Percentiles rank a stretch among this genome's conserved stretches.
phyloP scores from a whole-genome alignment of 2,113 vertebrate genomes.

The Calyptomena viridis region DNA sequence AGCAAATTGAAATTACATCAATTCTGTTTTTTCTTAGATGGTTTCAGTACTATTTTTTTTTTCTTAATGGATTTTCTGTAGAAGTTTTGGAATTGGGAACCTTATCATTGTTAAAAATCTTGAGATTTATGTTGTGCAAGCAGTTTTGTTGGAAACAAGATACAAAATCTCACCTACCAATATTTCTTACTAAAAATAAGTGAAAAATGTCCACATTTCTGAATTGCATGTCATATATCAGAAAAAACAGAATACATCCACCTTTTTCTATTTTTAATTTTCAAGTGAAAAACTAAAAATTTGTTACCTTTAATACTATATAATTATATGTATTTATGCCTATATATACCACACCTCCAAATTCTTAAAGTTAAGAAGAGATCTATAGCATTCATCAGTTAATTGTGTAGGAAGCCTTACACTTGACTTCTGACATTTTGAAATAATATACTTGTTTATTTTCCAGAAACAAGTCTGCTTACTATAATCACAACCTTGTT shows the following conservation, averaged over 20 bases:
- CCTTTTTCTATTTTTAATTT: background rate
- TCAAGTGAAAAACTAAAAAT: background rate
- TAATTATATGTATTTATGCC: background rate
- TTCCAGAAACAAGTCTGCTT: background rate
- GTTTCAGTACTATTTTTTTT: background rate
- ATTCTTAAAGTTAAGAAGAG: background rate
- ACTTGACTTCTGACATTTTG: background rate
- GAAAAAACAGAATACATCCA: background rate
- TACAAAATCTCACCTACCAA: background rate
- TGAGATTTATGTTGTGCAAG: background rate
- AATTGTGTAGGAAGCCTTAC: background rate
- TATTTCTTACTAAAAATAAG: background rate
- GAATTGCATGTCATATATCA: background rate
- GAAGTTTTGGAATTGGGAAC: background rate
- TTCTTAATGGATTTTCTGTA: background rate
- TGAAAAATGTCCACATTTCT: background rate
- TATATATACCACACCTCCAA: background rate
- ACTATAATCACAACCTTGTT: background rate
- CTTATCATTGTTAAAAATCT: background rate
- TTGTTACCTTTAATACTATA: background rate
- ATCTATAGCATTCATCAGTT: background rate
- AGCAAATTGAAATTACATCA: background rate
- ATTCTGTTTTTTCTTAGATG: background rate
- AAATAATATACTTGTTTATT: background rate
- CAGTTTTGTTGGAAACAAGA: background rate